Evolutionary conservation across 1,140 invertebrate species (phyloP).

Genomic region (Microplitis mediator): DNA sequence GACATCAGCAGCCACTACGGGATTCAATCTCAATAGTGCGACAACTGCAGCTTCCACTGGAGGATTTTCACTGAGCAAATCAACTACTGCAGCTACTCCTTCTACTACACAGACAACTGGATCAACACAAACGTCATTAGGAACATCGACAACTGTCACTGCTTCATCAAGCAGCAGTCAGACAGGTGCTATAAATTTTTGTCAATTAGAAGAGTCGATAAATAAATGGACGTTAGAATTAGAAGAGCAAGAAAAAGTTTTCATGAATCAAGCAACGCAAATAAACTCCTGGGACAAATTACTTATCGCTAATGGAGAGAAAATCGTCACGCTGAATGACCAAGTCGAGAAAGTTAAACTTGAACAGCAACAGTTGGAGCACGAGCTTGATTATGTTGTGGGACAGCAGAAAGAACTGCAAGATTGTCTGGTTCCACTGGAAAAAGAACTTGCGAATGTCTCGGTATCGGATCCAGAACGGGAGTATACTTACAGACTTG

Average conservation of each 20-base stretch:
- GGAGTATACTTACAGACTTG: conserved; percentile 83
- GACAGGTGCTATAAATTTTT: conserved; percentile 75
- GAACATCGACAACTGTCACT: conserved; percentile 58
- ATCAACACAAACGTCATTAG: conserved; percentile 55
- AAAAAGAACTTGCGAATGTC: conserved; percentile 76
- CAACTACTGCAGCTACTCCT: conserved; percentile 20
- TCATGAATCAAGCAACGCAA: conserved; percentile 92
- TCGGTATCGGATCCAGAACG: conserved; percentile 83
- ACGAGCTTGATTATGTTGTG: conserved; percentile 91
- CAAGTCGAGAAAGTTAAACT: conserved; percentile 85
- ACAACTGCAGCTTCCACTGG: conserved; percentile 27
- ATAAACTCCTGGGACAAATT: conserved; percentile 94
- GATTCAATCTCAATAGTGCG: conserved; percentile 37
- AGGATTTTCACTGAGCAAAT: conserved; percentile 18
- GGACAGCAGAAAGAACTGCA: conserved; percentile 92
- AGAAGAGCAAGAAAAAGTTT: conserved; percentile 91
- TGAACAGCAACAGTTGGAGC: conserved; percentile 88
- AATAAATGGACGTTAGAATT: conserved; percentile 96
- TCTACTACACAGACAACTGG: conserved; percentile 26
- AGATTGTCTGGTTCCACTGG: conserved; percentile 82
- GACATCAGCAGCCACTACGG: conserved; percentile 36
- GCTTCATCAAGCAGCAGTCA: conserved; percentile 55
- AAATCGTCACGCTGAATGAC: conserved; percentile 86
- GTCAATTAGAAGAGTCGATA: conserved; percentile 89
- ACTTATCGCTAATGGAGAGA: conserved; percentile 89